Evolutionary conservation across 2,113 vertebrate genomes (phyloP), one percentile per base, ranked within the genome.

Genomic region (Zosterops japonicus): DNA sequence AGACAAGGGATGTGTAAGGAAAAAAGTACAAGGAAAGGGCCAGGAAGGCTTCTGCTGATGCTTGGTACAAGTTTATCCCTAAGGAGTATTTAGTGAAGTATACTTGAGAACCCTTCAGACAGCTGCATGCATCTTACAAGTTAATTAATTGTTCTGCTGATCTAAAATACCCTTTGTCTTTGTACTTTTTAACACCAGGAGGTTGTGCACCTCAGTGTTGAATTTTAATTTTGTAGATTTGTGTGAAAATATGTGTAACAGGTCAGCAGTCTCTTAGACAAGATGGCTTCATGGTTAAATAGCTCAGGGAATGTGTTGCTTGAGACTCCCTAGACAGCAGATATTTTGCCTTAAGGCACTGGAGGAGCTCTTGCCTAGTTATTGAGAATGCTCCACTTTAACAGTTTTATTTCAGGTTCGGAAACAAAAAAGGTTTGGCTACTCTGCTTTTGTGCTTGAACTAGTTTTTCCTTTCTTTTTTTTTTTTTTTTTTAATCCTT

Each of bases 381-480:
- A 21, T 56, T 89, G 47, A 92, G 89, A 81, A 47, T 78, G 59
- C 35, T 81, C 55, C 64, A 74, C 63, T 89, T 60, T 93, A 96
- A 92, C 94, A 90, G 56, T 89, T 97, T 78, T 87, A 53, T 97
- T 97, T 84, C 95, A 97, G 96, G 83, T 92, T 90, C 0, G 60
- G 91, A 89, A 89, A 41, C 80, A 44, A 47, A 56, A 89, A 92
- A 93, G 94, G 95, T 97, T 97, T 93, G 93, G 59, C 69, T 94
- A 20, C 53, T 71, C 33, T 91, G 83, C 80, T 92, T 92, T 90
- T 92, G 44, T 88, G 85, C 76, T 92, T 93, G 76, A 91, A 80
- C 56, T 87, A 59, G 20, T 84, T 76, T 89, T 85, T 78, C 55
- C 89, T 71, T 76, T 90, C 10, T 79, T 80, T 86, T 84, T 72